Evolutionary conservation across 1,140 invertebrate species (phyloP).

Genomic region (Panagrolaimus sp.): DNA sequence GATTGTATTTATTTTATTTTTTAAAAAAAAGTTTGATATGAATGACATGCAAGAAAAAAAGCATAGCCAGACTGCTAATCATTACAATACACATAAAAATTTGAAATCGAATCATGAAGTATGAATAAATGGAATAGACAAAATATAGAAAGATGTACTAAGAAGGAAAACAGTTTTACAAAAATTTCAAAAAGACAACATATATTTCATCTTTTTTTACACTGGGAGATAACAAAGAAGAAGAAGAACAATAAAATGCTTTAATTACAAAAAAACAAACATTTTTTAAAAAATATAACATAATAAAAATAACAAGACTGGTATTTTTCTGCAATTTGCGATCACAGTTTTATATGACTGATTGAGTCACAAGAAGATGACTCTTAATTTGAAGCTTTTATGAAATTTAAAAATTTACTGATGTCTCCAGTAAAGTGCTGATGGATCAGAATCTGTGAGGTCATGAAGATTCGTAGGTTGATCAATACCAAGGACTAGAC

Average conservation of each 20-base stretch:
- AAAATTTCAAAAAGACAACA: no score
- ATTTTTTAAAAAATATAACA: background rate
- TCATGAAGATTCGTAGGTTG: constrained; percentile 21
- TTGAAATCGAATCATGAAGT: no score
- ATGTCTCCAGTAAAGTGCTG: constrained; percentile 22
- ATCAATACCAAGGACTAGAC: constrained; percentile 22
- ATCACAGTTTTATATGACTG: no score
- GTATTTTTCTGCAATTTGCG: background rate
- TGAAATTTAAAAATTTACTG: background rate
- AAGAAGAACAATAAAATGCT: background rate
- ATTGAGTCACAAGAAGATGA: background rate
- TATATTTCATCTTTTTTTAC: no score
- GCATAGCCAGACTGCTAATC: no score
- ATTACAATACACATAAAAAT: no score
- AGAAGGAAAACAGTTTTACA: no score
- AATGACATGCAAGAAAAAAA: no score
- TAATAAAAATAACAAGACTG: background rate
- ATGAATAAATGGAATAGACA: no score
- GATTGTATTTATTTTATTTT: no score
- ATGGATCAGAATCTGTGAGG: constrained; percentile 23
- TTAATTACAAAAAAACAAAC: background rate
- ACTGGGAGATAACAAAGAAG: background rate
- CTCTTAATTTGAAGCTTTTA: background rate
- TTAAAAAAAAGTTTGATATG: no score
- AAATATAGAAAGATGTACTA: no score